Conservation (phyloP, 2,888 invertebrate genomes). For the Dione vanillae region DNA sequence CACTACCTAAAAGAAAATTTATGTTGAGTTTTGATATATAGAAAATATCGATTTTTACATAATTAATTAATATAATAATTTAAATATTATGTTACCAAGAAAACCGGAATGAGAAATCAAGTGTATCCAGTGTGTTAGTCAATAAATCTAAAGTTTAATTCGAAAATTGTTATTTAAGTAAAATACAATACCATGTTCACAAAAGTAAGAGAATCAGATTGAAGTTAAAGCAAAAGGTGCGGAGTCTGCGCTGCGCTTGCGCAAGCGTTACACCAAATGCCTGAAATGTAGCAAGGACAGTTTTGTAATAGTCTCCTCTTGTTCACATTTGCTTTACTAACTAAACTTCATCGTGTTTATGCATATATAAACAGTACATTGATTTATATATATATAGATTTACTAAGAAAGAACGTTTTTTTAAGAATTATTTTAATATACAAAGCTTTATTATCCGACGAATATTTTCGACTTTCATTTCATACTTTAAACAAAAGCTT, state of each 20-base stretch:
- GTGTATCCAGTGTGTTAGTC: too few relatives aligned
- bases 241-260: slow-evolving; percentile 59
- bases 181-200: background rate
- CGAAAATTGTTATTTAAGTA: background rate
- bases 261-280: slow-evolving; percentile 48
- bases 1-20: too few relatives aligned
- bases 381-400: too few relatives aligned
- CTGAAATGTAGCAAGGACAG: slow-evolving; percentile 63
- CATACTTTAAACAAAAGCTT: background rate
- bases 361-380: background rate
- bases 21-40: too few relatives aligned
- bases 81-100: too few relatives aligned
- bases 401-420: background rate
- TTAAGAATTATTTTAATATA: background rate
- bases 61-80: too few relatives aligned
- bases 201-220: slow-evolving; percentile 58
- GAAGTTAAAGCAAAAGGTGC: slow-evolving; percentile 47
- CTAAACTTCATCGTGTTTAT: slow-evolving; percentile 18
- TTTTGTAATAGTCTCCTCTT: slow-evolving; percentile 48
- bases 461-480: background rate
- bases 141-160: too few relatives aligned
- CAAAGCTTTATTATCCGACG: too few relatives aligned
- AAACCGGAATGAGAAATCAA: too few relatives aligned
- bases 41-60: too few relatives aligned
- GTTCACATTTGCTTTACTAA: slow-evolving; percentile 16